A percentile compares a stretch with the other conserved stretches of the same genome.
Evolutionary conservation across 2,888 invertebrate genomes (phyloP).

Genomic region (Phalera bucephala): DNA sequence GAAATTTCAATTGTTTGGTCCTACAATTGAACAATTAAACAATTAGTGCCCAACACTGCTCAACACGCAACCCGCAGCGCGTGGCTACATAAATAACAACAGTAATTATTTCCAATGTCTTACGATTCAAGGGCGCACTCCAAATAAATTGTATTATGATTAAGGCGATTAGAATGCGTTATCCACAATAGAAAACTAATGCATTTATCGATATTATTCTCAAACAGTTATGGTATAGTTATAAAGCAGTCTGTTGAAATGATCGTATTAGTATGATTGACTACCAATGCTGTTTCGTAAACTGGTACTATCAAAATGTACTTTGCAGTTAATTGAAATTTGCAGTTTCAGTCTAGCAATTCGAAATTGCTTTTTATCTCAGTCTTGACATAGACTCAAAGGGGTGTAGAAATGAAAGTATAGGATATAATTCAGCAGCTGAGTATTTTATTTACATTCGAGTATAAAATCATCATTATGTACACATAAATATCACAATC

Average conservation of each 20-base stretch:
- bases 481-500: constrained; percentile 82
- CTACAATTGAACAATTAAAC: too few relatives aligned
- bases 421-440: constrained; percentile 68
- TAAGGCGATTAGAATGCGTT: constrained; percentile 17
- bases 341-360: not conserved
- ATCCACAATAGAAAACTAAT: constrained; percentile 18
- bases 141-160: constrained; percentile 36
- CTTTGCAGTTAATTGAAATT: not conserved
- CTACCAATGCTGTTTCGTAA: not conserved
- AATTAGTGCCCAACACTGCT: too few relatives aligned
- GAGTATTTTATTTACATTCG: constrained; percentile 76
- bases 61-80: constrained; percentile 53
- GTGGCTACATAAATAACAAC: constrained; percentile 51
- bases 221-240: constrained; percentile 6
- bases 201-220: not conserved
- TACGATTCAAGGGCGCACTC: constrained; percentile 59
- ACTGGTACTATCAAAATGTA: not conserved
- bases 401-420: constrained; percentile 22
- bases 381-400: not conserved
- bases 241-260: constrained; percentile 3
- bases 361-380: not conserved
- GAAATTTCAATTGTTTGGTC: too few relatives aligned
- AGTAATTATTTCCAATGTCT: constrained; percentile 60
- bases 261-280: not conserved
- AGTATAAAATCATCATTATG: constrained; percentile 68